Base-by-base conservation (phyloP, 2,113 vertebrate species). In the Halcyon malimbica region DNA sequence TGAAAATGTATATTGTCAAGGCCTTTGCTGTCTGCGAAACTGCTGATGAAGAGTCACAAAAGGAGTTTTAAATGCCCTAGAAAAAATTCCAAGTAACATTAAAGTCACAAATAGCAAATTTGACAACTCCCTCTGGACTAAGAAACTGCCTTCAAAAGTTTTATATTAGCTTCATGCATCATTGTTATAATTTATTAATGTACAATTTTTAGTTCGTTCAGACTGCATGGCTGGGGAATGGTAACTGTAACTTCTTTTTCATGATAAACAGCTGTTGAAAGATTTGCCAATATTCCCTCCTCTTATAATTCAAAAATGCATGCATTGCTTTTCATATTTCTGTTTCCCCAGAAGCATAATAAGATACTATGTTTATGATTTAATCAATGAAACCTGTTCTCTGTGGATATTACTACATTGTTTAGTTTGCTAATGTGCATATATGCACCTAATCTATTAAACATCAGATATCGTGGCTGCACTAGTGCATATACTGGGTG, bases 161-260 rank as follows among this genome's bases (percentile, higher is more conserved):
- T 97, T 82, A 85, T 94, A 93, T 97, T 96, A 93, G 87, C 88
- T 96, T 97, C 96, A 95, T 97, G 87, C 81, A 97, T 95, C 71
- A 96, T 96, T 94, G 74, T 91, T 87, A 95, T 98, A 96, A 97
- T 97, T 97, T 97, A 95, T 97, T 95, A 95, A 97, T 97, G 85
- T 77, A 87, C 85, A 91, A 93, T 95, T 95, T 96, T 93, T 94
- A 75, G 53, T 79, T 87, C 95, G 96, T 95, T 86, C 78, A 79
- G 76, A 80, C 73, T 89, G 62, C 77, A 35, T 89, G 92, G 77
- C 93, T 95, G 95, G 80, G 79, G 91, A 96, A 95, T 85, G 76
- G 62, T 95, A 95, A 95, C 79, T 96, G n/a, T 95, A 97, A 97
- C 70, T 93, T 97, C 85, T 90, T 97, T 97, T 97, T 96, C 92